A percentile compares a stretch with the other conserved stretches of the same genome.
These are phyloP conservation scores for Bugulina stolonifera DNA, from an alignment of 2,888 invertebrate species.

Conservation along the genomic window DNA sequence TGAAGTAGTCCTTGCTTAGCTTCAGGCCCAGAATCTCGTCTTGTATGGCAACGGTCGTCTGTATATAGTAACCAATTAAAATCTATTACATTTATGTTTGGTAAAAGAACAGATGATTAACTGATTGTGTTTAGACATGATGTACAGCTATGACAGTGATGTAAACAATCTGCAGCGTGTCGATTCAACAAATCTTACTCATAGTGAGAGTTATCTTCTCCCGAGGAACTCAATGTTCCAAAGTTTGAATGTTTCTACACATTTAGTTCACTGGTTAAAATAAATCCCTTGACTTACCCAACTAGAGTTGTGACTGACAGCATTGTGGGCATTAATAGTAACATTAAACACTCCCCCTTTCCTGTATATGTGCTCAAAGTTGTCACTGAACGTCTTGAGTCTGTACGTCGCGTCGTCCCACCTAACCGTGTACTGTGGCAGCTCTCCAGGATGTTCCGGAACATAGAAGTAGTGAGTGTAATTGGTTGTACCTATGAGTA, in stretches of 20 bases:
- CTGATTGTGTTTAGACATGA: too few relatives aligned
- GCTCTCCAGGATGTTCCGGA: not conserved
- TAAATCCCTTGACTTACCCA: constrained; percentile 18
- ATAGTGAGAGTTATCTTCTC: too few relatives aligned
- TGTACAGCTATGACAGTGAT: too few relatives aligned
- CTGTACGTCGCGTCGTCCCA: not conserved
- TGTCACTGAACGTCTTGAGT: not conserved
- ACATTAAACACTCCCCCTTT: not conserved
- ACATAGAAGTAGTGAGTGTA: not conserved
- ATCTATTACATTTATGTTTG: too few relatives aligned
- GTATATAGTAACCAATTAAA: too few relatives aligned
- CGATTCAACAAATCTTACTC: too few relatives aligned
- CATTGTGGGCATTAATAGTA: not conserved
- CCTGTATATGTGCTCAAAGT: not conserved
- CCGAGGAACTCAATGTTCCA: too few relatives aligned
- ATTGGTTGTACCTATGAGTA: constrained; percentile 1
- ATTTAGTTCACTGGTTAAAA: too few relatives aligned
- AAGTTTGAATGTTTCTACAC: too few relatives aligned
- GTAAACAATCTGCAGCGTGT: too few relatives aligned
- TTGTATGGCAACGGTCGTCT: constrained; percentile 17
- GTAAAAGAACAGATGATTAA: too few relatives aligned
- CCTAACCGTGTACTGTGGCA: not conserved
- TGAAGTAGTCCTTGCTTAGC: constrained; percentile 16
- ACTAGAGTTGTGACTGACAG: not conserved
- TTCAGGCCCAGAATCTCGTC: not conserved